These are phyloP conservation scores for Anthoscopus minutus DNA, from an alignment of 2,113 vertebrate species.

Conservation along the genomic window DNA sequence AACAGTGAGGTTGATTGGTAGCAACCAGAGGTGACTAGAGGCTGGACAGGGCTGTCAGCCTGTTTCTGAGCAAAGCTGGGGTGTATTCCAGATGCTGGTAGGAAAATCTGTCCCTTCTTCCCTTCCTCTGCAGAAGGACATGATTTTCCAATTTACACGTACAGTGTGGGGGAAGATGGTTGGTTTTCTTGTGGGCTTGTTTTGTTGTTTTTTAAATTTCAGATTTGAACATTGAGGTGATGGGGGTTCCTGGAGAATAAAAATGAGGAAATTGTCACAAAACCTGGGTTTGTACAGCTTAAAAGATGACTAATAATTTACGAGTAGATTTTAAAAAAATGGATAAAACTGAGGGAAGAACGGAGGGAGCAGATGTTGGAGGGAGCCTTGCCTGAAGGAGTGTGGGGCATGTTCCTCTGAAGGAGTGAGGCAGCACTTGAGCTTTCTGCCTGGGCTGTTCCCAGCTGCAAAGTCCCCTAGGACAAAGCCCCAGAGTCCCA, in stretches of 20 bases:
- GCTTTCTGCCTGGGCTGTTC: background rate
- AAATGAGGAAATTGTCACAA: background rate
- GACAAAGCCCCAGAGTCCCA: background rate
- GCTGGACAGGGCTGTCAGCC: background rate
- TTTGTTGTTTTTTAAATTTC: background rate
- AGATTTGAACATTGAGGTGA: background rate
- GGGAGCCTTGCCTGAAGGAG: background rate
- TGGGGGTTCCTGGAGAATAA: background rate
- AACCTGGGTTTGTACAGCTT: background rate
- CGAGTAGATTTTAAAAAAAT: background rate
- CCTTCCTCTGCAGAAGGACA: background rate
- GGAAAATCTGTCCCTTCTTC: background rate
- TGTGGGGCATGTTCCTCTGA: background rate
- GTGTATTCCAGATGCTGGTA: background rate
- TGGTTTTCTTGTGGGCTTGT: background rate
- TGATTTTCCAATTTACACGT: background rate
- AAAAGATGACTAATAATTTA: background rate
- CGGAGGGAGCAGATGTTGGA: background rate
- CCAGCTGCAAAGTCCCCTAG: background rate
- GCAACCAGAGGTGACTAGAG: background rate
- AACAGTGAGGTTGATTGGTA: background rate
- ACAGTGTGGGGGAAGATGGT: background rate
- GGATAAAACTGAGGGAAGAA: background rate
- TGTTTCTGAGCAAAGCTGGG: background rate
- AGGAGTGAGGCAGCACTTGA: background rate